Evolutionary conservation across 2,113 vertebrate genomes (phyloP).

Genomic region (Caloenas nicobarica): DNA sequence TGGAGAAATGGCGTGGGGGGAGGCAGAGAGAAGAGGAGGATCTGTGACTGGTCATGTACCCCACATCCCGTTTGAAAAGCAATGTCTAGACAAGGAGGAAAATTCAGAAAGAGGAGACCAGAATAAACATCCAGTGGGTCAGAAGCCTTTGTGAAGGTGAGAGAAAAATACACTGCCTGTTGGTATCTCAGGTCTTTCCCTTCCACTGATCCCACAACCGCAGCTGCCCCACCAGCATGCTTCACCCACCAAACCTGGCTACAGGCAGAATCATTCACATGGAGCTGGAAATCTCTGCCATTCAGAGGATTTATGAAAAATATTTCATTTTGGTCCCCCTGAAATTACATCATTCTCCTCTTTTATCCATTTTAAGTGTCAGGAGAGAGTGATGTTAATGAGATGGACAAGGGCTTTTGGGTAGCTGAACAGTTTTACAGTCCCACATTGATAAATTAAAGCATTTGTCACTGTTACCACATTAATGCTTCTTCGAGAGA

Average conservation of each 20-base stretch:
- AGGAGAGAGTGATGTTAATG: conserved; percentile 22
- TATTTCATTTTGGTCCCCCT: conserved; percentile 23
- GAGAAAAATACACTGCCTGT: not conserved
- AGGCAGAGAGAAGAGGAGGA: not conserved
- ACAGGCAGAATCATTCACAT: not conserved
- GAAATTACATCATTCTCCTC: conserved; percentile 21
- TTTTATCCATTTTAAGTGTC: conserved; percentile 5
- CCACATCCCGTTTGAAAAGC: not conserved
- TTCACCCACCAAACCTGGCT: not conserved
- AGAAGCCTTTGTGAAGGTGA: not conserved
- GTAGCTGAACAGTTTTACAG: conserved; percentile 41
- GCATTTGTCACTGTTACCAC: conserved; percentile 36
- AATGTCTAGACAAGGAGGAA: not conserved
- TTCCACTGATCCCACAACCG: not conserved
- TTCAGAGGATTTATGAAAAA: not conserved
- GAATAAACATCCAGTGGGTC: not conserved
- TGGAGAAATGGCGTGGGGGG: not conserved
- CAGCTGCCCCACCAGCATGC: not conserved
- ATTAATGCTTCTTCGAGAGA: conserved; percentile 28
- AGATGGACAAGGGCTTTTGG: conserved; percentile 39
- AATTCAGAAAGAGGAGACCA: not conserved
- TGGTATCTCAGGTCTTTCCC: not conserved
- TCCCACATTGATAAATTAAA: conserved; percentile 38
- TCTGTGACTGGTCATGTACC: not conserved
- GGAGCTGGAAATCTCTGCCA: not conserved